phyloP scores from a whole-genome alignment of 23 tunicate species.

The Trididemnum nubilum region DNA sequence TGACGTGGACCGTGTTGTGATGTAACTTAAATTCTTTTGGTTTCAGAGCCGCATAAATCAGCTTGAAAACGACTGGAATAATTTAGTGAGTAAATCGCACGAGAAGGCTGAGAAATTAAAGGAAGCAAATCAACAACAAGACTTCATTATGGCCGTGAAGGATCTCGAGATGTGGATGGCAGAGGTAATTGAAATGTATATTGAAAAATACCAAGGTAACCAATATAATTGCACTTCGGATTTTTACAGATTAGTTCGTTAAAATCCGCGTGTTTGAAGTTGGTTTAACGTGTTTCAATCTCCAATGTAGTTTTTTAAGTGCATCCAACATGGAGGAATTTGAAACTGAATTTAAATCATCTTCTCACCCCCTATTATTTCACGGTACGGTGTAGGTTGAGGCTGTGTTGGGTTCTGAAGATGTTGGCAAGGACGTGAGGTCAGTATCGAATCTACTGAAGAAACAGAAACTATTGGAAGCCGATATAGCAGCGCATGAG shows the following conservation, averaged over 20 bases:
- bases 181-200: slow-evolving; percentile 53
- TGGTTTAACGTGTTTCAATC: background rate
- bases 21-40: too few species aligned
- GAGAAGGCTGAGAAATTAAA: slow-evolving; percentile 68
- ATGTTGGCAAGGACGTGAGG: slow-evolving; percentile 86
- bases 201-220: too few species aligned
- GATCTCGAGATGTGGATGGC: slow-evolving; percentile 94
- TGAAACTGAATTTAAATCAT: too few species aligned
- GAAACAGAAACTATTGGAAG: slow-evolving; percentile 82
- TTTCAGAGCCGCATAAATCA: slow-evolving; percentile 78
- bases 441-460: slow-evolving; percentile 81
- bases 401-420: slow-evolving; percentile 71
- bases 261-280: background rate
- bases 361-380: too few species aligned
- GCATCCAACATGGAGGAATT: too few species aligned
- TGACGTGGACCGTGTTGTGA: too few species aligned
- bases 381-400: slow-evolving; percentile 86
- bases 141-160: slow-evolving; percentile 86
- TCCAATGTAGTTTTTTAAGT: background rate
- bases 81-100: slow-evolving; percentile 59
- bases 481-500: slow-evolving; percentile 88
- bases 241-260: background rate
- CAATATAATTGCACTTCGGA: too few species aligned
- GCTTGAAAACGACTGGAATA: slow-evolving; percentile 70
- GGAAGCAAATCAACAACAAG: slow-evolving; percentile 90